These are phyloP conservation scores for Hartigia nigra DNA, from an alignment of 2,888 invertebrate species.

Conservation along the genomic window DNA sequence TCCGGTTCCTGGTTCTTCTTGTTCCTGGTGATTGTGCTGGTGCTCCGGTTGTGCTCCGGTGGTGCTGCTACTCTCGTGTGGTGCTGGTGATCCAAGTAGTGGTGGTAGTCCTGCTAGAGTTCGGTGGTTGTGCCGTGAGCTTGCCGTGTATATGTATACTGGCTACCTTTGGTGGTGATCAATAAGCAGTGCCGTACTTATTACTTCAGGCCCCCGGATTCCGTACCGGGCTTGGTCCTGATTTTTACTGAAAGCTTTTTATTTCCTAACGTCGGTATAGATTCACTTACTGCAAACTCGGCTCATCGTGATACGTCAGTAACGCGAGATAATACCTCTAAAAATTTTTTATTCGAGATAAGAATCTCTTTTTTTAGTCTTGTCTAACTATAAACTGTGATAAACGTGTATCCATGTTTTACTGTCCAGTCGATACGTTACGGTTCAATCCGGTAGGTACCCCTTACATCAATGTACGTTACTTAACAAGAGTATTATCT, in stretches of 20 bases:
- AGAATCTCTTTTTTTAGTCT: neutral
- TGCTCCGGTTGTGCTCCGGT: neutral
- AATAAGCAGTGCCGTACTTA: slow-evolving; percentile 64
- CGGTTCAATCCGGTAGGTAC: slow-evolving; percentile 8
- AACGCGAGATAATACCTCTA: neutral
- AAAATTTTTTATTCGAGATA: slow-evolving; percentile 11
- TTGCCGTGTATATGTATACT: slow-evolving; percentile 56
- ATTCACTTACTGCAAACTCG: neutral
- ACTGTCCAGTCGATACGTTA: slow-evolving; percentile 4
- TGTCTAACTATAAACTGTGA: slow-evolving; percentile 15
- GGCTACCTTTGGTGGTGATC: slow-evolving; percentile 60
- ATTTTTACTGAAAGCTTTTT: slow-evolving; percentile 1
- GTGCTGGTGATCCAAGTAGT: slow-evolving; percentile 14
- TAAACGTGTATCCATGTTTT: neutral
- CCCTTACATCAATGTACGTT: neutral
- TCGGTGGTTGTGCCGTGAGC: slow-evolving; percentile 47
- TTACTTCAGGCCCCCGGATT: slow-evolving; percentile 38
- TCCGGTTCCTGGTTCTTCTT: neutral
- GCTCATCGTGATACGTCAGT: neutral
- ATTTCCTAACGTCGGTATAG: slow-evolving; percentile 2
- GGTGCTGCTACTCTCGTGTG: slow-evolving; percentile 3
- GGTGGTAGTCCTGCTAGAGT: slow-evolving; percentile 5
- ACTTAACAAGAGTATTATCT: neutral
- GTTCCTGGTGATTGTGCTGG: neutral
- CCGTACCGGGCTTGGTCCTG: slow-evolving; percentile 14